Evolutionary conservation across 2,888 invertebrate genomes (phyloP), one percentile per base, ranked within the genome.

Genomic region (Antheraea assamensis): DNA sequence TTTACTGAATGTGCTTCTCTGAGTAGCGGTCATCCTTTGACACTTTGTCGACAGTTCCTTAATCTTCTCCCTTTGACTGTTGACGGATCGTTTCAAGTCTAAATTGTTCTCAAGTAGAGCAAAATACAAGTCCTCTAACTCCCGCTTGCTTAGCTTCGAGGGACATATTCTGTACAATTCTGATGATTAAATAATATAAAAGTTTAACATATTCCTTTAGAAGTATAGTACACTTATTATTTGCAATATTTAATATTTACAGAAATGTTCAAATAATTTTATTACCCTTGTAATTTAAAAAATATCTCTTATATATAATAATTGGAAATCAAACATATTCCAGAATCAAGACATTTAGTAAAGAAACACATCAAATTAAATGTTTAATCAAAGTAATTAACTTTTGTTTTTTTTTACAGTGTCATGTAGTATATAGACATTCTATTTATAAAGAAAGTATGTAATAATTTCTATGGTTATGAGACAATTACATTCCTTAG

Each of bases 91-190:
- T 82, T 97, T 97, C 70, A 97, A 85, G 21, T 95, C 90, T 71
- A 95, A 83, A 79, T 96, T 95, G 77, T 95, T 96, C 71, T 97
- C 96, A 73, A 96, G 88, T 68, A 96, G 79, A 7, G 95, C 91
- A 78, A 96, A 95, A 86, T 96, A 96, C 49, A 95, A 92, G 84
- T 97, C 96, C 84, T 97, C 97, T 70, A 97, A 87, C 74, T 96
- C 96, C 73, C 93, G 94, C 75, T 96, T 95, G 77, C 94, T 95
- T 78, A 96, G 90, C 85, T 96, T 96, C 72, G 95, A 91, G 10
- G 93, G 92, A 75, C 91, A 90, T 49, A 88, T 77, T 30, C 88
- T 84, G 75, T 82, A 84, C 5, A 84, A 73, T 61, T 90, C 92
- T 90, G 80, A 19, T 75, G 70, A 52, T 49, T n/a, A 1, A 49